These are phyloP conservation scores for cat (Felis catus) DNA, from an alignment of 2,113 vertebrate genomes.

Conservation along the genomic window F.catus_Fca126_mat1.0 CM031423.1:77249001-77249500, in stretches of 20 bases:
- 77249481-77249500: too few species aligned
- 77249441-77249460: not conserved
- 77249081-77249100: not conserved
- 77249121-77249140: not conserved
- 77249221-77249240: not conserved
- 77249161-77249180: not conserved
- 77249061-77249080: not conserved
- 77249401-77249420: not conserved
- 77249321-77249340: not conserved
- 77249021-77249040: not conserved
- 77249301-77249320: not conserved
- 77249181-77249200: not conserved
- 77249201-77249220: not conserved
- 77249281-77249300: not conserved
- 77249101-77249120: not conserved
- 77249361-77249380: not conserved
- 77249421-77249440: not conserved
- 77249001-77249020: not conserved
- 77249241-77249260: not conserved
- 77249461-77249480: too few species aligned
- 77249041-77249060: not conserved
- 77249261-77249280: not conserved
- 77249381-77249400: accelerated
- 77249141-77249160: not conserved
- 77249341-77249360: not conserved